Base-by-base conservation (phyloP, 1,140 invertebrate genomes). In the Spodoptera litura region DNA sequence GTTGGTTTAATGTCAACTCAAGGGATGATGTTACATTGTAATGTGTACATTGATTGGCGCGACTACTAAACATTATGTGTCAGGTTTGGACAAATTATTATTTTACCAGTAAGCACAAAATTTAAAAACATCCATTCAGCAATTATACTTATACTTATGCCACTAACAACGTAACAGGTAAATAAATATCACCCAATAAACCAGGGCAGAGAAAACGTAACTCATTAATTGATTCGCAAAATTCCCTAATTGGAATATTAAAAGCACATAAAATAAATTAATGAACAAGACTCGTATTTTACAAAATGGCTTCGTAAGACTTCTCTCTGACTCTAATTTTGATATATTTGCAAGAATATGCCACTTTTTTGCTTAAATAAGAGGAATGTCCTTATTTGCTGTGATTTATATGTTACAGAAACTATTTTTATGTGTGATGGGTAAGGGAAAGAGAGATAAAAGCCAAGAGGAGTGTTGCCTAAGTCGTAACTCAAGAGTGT, bases 381-480 rank as follows among this genome's bases (percentile, higher is more conserved):
- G 61, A 62, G 31, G 38, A 44, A 62, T 62, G 61, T 38, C 6
- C 31, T 44, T 15, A 62, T 62, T 44, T 6, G 6, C 8, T 13
- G 31, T 44, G 61, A 62, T 62, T 62, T 62, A 62, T 62, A 38
- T 38, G 61, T 15, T 2, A 38, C 27, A 62, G 61, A n/a, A 38
- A 62, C 35, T 62, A 44, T 62, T 62, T 38, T 44, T 62, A n/a
- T 62, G 3, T 62, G 61, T 44, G 61, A 62, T 62, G 38, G n/a
- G 25, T n/a, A 62, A 15, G 15, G 6, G 9, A n/a, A 35, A 0
- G 13, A 4, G 8, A 15, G 13, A 38, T 38, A 62, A 44, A 44
- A 15, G 9, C 38, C 44, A 8, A 38, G 59, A 12, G 58, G 58
- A 31, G 31, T 31, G 31, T 31, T 12, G 13, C 0, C 13, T n/a